Evolutionary conservation across 2,113 vertebrate genomes (phyloP).

Genomic region (Larimichthys crocea): DNA sequence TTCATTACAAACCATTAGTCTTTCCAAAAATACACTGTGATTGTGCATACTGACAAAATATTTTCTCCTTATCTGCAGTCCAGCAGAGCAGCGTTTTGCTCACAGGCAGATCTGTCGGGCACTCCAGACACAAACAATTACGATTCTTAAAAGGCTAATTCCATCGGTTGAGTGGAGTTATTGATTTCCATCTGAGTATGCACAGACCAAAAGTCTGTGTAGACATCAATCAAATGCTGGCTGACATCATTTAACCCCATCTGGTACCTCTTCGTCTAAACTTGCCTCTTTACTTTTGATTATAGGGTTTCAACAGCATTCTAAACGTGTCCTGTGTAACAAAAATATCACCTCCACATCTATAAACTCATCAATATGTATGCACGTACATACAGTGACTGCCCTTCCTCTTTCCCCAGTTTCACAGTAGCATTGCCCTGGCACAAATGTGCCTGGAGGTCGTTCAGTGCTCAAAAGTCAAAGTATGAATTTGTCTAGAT

Average conservation of each 20-base stretch:
- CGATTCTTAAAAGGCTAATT: conserved; percentile 70
- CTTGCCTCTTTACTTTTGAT: conserved; percentile 36
- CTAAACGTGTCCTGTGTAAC: conserved; percentile 27
- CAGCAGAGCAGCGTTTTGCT: conserved; percentile 43
- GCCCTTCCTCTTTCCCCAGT: conserved; percentile 5
- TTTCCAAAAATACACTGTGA: conserved; percentile 41
- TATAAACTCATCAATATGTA: conserved; percentile 29
- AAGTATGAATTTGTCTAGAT: conserved; percentile 36
- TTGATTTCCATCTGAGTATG: conserved; percentile 72
- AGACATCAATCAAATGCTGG: conserved; percentile 61
- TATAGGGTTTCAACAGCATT: conserved; percentile 41
- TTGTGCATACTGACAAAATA: conserved; percentile 46
- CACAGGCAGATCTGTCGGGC: conserved; percentile 38
- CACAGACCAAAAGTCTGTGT: conserved; percentile 57
- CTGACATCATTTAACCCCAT: conserved; percentile 61
- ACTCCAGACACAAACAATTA: conserved; percentile 64
- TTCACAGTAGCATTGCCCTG: conserved; percentile 38
- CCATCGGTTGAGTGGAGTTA: conserved; percentile 65
- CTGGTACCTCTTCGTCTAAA: conserved; percentile 30
- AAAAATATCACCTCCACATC: conserved; percentile 44
- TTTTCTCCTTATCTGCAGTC: conserved; percentile 64
- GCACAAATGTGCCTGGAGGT: conserved; percentile 34
- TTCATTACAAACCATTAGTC: conserved; percentile 47
- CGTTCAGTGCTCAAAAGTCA: conserved; percentile 38
- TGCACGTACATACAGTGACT: conserved; percentile 20